Base-by-base conservation (phyloP, 2,113 vertebrate species). In the Sakesphorus luctuosus region DNA sequence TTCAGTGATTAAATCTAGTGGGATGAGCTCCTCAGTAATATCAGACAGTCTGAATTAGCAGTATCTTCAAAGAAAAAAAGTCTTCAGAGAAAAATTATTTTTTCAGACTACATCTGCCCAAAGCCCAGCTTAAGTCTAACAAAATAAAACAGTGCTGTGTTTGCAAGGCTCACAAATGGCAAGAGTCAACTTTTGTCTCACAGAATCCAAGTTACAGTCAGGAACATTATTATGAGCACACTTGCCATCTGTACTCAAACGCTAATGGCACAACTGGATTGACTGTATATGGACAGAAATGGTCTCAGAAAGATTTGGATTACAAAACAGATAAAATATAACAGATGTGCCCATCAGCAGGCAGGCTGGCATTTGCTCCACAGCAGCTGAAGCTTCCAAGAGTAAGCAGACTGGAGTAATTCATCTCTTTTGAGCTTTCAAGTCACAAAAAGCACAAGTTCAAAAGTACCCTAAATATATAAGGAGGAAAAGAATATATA, bases 271-370 rank as follows among this genome's bases (percentile, higher is more conserved):
- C 73, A 90, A 96, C 76, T 95, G 95, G 68, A 92, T 92, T 96
- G 91, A 95, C 96, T 96, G 92, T 95, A 96, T 97, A 97, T 92
- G 96, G 95, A 84, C 83, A 96, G 89, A 94, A 92, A 90, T 3
- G 35, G 87, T 62, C 89, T 95, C 96, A 59, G 86, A 95, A 94
- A 96, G 93, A 95, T 83, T 83, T 96, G 90, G 93, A 96, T 96
- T 95, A 87, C 96, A 96, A 96, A 96, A 58, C 84, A 96, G 93
- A 96, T 96, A 93, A 97, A 97, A 88, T 79, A 40, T 88, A 96
- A 94, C 94, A 96, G 95, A 96, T 91, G 94, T 88, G 93, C 78
- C 93, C 95, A 97, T 95, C 93, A 96, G 95, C 91, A 96, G 90
- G 94, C 84, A 95, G 94, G 85, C 90, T 96, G 95, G 91, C 96